phyloP scores from a whole-genome alignment of 2,797 vertebrate genomes.

The Crenichthys baileyi region DNA sequence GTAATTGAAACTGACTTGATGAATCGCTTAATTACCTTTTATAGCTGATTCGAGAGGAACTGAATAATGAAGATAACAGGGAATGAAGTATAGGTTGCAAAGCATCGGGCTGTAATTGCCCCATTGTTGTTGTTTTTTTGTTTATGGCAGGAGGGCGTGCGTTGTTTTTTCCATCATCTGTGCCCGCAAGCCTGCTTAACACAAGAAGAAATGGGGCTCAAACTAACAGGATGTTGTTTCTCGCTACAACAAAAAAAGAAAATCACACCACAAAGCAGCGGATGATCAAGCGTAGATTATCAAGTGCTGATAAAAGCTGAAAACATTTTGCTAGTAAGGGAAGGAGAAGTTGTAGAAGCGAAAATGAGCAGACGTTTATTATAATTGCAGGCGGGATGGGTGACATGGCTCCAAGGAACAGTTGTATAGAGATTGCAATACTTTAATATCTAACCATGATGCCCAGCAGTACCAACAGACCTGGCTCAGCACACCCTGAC shows the following conservation, averaged over 20 bases:
- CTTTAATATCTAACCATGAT: conserved; percentile 72
- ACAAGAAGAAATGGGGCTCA: conserved; percentile 40
- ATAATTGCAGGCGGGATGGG: conserved; percentile 62
- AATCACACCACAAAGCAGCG: conserved; percentile 38
- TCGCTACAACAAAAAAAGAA: conserved; percentile 55
- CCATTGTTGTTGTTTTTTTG: conserved; percentile 71
- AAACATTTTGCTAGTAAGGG: conserved; percentile 35
- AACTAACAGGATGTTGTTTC: conserved; percentile 65
- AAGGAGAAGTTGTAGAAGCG: conserved; percentile 55
- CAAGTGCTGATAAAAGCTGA: conserved; percentile 61
- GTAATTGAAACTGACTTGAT: conserved; percentile 97
- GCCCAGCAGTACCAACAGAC: conserved; percentile 66
- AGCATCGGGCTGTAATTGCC: conserved; percentile 83
- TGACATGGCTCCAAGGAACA: conserved; percentile 70
- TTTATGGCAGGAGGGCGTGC: conserved; percentile 47
- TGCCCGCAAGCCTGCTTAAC: conserved; percentile 45
- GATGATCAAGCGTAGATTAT: conserved; percentile 67
- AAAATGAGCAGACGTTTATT: conserved; percentile 64
- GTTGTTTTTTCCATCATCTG: conserved; percentile 50
- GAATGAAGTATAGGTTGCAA: conserved; percentile 78
- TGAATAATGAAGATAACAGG: conserved; percentile 90
- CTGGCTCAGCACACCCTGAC: conserved; percentile 68
- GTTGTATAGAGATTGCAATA: conserved; percentile 50
- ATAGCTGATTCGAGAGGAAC: conserved; percentile 90
- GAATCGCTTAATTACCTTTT: conserved; percentile 95